Conservation (phyloP, 1,140 invertebrate genomes). For the Drosophila athabasca region DNA sequence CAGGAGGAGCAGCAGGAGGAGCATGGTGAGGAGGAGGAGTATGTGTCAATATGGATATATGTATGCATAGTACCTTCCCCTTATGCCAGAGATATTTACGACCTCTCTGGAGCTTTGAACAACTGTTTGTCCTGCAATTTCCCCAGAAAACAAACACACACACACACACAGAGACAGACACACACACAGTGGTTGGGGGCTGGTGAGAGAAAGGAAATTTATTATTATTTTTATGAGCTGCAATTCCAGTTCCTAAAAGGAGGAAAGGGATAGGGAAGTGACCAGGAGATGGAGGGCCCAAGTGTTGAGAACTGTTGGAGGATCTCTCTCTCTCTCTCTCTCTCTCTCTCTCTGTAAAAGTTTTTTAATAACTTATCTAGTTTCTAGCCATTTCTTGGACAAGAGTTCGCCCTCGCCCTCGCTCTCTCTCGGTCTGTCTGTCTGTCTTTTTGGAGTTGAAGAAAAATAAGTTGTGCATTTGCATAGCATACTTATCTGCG, state of each 20-base stretch:
- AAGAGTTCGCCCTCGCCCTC: background rate
- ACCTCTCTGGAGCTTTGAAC: slow-evolving; percentile 66
- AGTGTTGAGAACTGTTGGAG: too few relatives aligned
- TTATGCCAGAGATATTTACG: slow-evolving; percentile 42
- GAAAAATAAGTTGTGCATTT: slow-evolving; percentile 18
- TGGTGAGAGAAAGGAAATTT: slow-evolving; percentile 36
- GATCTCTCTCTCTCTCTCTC: too few relatives aligned
- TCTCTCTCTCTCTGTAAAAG: slow-evolving; percentile 13
- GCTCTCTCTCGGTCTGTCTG: background rate
- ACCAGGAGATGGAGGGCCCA: background rate
- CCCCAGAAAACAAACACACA: background rate
- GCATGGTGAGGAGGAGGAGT: slow-evolving; percentile 8
- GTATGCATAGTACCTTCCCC: background rate
- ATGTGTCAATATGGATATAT: slow-evolving; percentile 41
- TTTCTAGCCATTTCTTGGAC: background rate
- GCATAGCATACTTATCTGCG: slow-evolving; percentile 46
- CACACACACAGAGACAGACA: too few relatives aligned
- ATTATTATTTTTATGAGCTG: slow-evolving; percentile 71
- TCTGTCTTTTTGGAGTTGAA: background rate
- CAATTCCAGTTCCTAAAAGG: slow-evolving; percentile 51
- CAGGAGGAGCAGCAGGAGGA: too few relatives aligned
- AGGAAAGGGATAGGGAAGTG: slow-evolving; percentile 9
- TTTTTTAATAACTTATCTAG: slow-evolving; percentile 58
- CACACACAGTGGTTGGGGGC: too few relatives aligned
- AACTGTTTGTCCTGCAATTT: slow-evolving; percentile 76